Evolutionary conservation across 53 echinoderm and acorn worm genomes (phyloP).

Genomic region (Mesocentrotus franciscanus): DNA sequence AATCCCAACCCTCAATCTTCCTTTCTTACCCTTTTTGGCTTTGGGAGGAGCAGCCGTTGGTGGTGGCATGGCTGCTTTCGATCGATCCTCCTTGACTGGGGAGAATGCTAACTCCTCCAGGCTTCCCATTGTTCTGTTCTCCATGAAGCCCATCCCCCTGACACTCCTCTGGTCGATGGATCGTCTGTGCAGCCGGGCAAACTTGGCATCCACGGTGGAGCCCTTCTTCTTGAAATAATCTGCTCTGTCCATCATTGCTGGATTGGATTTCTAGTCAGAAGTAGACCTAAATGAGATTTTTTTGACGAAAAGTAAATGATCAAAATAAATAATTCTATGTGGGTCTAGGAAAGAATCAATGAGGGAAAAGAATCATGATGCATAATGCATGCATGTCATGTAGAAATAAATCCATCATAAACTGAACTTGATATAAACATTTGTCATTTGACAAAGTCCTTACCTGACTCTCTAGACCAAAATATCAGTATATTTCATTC

Average conservation of each 20-base stretch:
- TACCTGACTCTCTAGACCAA: too few species aligned
- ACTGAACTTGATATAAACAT: too few species aligned
- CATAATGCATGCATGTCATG: too few species aligned
- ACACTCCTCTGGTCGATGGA: conserved; percentile 73
- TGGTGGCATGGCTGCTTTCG: conserved; percentile 15
- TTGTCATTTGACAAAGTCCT: too few species aligned
- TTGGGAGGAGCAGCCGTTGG: conserved; percentile 24
- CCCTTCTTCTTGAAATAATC: conserved; percentile 75
- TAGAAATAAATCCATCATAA: too few species aligned
- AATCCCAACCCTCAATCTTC: not conserved
- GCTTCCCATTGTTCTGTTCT: conserved; percentile 55
- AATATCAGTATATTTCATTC: too few species aligned
- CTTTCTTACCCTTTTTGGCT: conserved; percentile 29
- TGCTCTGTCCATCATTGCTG: conserved; percentile 61
- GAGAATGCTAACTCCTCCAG: conserved; percentile 44
- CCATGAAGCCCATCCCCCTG: conserved; percentile 72
- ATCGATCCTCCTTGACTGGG: conserved; percentile 70
- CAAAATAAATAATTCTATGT: too few species aligned
- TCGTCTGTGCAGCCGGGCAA: conserved; percentile 71
- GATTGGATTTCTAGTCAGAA: not conserved
- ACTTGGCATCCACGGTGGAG: conserved; percentile 65
- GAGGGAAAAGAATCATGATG: too few species aligned
- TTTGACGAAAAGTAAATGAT: too few species aligned
- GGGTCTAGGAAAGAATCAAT: too few species aligned
- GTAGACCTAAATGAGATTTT: too few species aligned